phyloP scores from a whole-genome alignment of 2,888 invertebrate genomes.

The Drosophila barbarae region DNA sequence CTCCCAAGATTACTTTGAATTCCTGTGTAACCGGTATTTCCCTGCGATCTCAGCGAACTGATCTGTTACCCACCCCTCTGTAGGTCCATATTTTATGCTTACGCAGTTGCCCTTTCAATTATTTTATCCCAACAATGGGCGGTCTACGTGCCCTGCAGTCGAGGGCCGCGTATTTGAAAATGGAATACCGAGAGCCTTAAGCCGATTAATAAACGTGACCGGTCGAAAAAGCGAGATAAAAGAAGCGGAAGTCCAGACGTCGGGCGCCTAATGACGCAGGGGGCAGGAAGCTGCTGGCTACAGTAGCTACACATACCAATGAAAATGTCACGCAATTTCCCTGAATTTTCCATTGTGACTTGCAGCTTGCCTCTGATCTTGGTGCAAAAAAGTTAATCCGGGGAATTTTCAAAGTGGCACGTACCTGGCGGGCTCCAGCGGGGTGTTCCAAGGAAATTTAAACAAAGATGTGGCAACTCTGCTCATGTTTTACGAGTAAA shows the following conservation, averaged over 20 bases:
- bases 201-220: conserved; percentile 72
- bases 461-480: conserved; percentile 5
- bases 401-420: conserved; percentile 53
- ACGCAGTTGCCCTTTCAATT: conserved; percentile 46
- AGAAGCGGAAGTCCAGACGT: conserved; percentile 26
- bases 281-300: conserved; percentile 39
- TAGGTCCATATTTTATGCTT: conserved; percentile 52
- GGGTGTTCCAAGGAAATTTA: conserved; percentile 1
- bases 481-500: not conserved
- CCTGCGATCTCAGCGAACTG: not conserved
- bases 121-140: conserved; percentile 52
- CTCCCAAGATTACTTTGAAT: conserved; percentile 9
- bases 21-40: conserved; percentile 34
- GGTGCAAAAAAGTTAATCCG: conserved; percentile 48
- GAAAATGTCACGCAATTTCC: conserved; percentile 31
- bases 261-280: conserved; percentile 21
- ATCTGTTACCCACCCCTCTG: conserved; percentile 35
- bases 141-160: conserved; percentile 52
- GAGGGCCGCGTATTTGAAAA: conserved; percentile 53
- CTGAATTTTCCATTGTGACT: conserved; percentile 39
- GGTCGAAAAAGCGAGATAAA: conserved; percentile 40
- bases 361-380: conserved; percentile 36
- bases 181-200: conserved; percentile 45
- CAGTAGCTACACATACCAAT: conserved; percentile 18
- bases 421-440: conserved; percentile 36